phyloP scores from a whole-genome alignment of 2,888 invertebrate species.

The Cynaeus angustus region DNA sequence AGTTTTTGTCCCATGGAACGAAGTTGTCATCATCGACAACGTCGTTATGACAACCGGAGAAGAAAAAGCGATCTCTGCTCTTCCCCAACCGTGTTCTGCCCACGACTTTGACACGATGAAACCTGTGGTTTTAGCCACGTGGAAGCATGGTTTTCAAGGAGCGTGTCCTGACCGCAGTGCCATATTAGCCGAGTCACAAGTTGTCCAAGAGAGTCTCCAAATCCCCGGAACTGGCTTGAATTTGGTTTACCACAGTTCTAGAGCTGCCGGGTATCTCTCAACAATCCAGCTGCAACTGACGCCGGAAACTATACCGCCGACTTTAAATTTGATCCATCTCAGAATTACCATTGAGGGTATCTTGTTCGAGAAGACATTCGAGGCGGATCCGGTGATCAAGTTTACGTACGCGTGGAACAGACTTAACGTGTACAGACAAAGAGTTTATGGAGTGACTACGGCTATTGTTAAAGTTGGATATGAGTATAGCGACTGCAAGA shows the following conservation, averaged over 20 bases:
- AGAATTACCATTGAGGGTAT: conserved; percentile 96
- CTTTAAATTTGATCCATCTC: conserved; percentile 91
- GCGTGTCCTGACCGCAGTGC: conserved; percentile 95
- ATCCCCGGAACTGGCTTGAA: conserved; percentile 97
- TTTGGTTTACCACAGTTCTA: conserved; percentile 95
- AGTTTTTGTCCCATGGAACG: conserved; percentile 97
- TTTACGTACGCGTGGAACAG: conserved; percentile 99
- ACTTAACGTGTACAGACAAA: conserved; percentile 94
- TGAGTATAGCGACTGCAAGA: conserved; percentile 93
- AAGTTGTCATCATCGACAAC: conserved; percentile 96
- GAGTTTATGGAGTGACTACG: conserved; percentile 96
- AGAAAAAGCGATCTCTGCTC: conserved; percentile 79
- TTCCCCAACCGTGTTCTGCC: conserved; percentile 86
- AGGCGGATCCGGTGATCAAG: conserved; percentile 96
- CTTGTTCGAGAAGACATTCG: conserved; percentile 92
- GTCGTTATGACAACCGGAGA: conserved; percentile 89
- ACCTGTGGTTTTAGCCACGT: conserved; percentile 93
- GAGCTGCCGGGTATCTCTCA: conserved; percentile 94
- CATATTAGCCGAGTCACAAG: conserved; percentile 92
- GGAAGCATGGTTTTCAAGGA: conserved; percentile 96
- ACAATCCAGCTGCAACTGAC: conserved; percentile 94
- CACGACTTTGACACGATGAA: conserved; percentile 96
- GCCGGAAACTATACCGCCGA: conserved; percentile 86
- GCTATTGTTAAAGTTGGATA: conserved; percentile 97
- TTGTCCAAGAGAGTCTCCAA: conserved; percentile 94